phyloP scores from a whole-genome alignment of 2,888 invertebrate genomes.

The Ennomos fuscantarius region DNA sequence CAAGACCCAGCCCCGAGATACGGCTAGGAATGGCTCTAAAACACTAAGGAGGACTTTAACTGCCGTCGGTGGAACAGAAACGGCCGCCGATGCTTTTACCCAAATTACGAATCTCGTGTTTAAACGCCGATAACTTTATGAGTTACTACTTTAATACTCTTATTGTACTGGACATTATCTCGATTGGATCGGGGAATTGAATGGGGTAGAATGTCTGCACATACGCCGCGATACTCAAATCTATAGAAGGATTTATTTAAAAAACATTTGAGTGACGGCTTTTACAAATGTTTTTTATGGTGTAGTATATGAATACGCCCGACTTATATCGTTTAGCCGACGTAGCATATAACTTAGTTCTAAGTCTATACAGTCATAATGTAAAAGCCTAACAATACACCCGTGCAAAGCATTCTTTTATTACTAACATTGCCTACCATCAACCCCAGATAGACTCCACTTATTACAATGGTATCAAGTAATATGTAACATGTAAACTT shows the following conservation, averaged over 20 bases:
- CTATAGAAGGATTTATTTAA: too few relatives aligned
- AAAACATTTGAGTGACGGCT: conserved; percentile 6
- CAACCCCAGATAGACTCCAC: too few relatives aligned
- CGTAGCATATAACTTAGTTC: too few relatives aligned
- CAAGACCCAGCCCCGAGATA: conserved; percentile 19
- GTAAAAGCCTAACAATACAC: too few relatives aligned
- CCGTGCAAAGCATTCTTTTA: too few relatives aligned
- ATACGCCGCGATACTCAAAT: neutral
- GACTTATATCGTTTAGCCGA: too few relatives aligned
- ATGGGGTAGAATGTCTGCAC: conserved; percentile 4
- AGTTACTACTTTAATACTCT: conserved; percentile 37
- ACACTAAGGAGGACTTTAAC: conserved; percentile 32
- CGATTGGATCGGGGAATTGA: conserved; percentile 43
- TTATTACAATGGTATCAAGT: too few relatives aligned
- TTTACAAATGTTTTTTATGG: too few relatives aligned
- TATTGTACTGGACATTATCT: conserved; percentile 48
- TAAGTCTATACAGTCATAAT: too few relatives aligned
- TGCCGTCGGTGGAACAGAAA: conserved; percentile 19
- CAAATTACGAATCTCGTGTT: conserved; percentile 26
- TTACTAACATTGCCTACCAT: too few relatives aligned
- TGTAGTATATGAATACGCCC: too few relatives aligned
- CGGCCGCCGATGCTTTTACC: conserved; percentile 32
- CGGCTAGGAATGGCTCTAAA: conserved; percentile 28
- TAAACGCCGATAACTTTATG: conserved; percentile 38
- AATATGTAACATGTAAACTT: too few relatives aligned